Conservation (phyloP, 2,113 vertebrate species). For the Tichodroma muraria region DNA sequence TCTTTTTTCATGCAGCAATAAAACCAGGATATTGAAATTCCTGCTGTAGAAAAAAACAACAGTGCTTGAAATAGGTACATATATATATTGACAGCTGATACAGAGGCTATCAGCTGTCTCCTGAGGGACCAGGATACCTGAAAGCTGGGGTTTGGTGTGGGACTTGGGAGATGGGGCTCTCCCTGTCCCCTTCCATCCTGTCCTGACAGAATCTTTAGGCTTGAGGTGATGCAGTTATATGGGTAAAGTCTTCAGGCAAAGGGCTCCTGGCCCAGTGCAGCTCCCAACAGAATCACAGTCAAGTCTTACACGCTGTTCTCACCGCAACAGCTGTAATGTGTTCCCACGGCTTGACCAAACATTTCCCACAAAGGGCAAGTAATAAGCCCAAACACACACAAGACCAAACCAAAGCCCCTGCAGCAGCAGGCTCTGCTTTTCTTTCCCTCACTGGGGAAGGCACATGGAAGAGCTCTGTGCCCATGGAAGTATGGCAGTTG, state of each 20-base stretch:
- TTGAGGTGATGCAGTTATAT: rapidly evolving
- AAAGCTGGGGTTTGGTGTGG: background rate
- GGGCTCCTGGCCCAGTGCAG: rapidly evolving
- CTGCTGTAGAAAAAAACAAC: background rate
- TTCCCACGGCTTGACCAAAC: background rate
- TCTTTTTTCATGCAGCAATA: background rate
- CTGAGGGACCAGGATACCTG: background rate
- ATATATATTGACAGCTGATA: background rate
- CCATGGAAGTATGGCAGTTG: background rate
- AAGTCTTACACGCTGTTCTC: rapidly evolving
- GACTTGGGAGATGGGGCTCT: background rate
- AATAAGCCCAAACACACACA: background rate
- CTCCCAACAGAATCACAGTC: background rate
- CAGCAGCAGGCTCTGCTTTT: background rate
- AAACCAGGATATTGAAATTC: background rate
- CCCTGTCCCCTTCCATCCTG: rapidly evolving
- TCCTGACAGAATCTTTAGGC: background rate
- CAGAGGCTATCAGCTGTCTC: background rate
- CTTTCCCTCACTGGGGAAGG: background rate
- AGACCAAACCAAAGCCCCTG: background rate
- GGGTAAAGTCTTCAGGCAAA: background rate
- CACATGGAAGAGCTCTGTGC: background rate
- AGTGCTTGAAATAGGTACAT: background rate
- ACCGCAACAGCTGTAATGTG: background rate
- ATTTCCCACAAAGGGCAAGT: background rate